Conservation (phyloP, 2,797 vertebrate species). For the Anguilla anguilla region DNA sequence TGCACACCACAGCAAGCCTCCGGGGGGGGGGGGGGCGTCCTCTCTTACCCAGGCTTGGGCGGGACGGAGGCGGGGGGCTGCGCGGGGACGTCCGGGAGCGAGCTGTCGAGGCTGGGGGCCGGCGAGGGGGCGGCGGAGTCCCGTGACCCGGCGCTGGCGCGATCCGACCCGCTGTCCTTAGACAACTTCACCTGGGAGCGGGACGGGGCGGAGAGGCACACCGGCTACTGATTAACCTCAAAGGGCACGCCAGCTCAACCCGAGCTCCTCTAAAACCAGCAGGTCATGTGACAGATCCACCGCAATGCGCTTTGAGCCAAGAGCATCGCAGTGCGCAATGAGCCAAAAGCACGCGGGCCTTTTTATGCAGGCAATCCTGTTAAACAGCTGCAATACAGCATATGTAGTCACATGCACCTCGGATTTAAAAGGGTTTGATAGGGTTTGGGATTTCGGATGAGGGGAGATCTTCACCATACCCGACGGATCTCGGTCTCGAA, state of each 20-base stretch:
- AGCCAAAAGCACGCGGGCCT: no score
- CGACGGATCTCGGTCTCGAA: constrained; percentile 87
- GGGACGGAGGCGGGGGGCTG: constrained; percentile 67
- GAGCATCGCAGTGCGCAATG: no score
- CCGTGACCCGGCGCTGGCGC: constrained; percentile 72
- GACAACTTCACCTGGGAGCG: constrained; percentile 82
- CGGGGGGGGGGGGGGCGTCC: background rate
- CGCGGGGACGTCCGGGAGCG: constrained; percentile 67
- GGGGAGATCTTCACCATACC: constrained; percentile 63
- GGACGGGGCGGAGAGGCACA: background rate
- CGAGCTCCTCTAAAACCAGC: background rate
- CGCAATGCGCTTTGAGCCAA: no score
- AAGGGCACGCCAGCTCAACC: background rate
- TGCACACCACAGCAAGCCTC: background rate
- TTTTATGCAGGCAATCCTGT: background rate
- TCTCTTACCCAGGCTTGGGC: constrained; percentile 78
- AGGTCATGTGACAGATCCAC: background rate
- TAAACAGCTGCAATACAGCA: background rate
- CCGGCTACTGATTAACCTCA: background rate
- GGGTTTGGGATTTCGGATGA: background rate
- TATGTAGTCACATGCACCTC: background rate
- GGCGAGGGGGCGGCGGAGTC: constrained; percentile 81
- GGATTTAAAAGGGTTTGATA: background rate
- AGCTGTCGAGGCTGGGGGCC: constrained; percentile 74
- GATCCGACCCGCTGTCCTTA: constrained; percentile 80